A percentile compares a stretch with the other conserved stretches of the same genome.
Conservation (phyloP, 53 echinoderm and acorn worm genomes). For the Holothuria scabra region DNA sequence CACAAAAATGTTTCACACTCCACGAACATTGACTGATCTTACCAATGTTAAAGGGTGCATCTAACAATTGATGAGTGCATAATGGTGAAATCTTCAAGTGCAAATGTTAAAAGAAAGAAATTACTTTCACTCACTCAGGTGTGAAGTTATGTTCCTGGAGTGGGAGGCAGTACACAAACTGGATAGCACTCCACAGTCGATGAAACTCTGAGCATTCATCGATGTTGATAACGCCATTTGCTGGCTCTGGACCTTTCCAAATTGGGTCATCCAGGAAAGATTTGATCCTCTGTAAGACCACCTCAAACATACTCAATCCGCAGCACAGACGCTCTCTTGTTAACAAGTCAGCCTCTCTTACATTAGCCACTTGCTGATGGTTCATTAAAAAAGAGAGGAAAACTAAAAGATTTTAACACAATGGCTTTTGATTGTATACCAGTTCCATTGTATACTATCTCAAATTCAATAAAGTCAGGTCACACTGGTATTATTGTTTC, state of each 20-base stretch:
- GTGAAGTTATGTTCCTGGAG: constrained; percentile 93
- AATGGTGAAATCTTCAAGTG: too few species aligned
- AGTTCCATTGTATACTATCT: too few species aligned
- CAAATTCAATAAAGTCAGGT: too few species aligned
- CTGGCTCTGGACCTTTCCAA: constrained; percentile 85
- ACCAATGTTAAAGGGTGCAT: too few species aligned
- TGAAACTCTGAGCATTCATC: constrained; percentile 99
- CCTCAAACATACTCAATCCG: constrained; percentile 97
- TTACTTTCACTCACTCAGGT: constrained; percentile 76
- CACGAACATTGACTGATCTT: too few species aligned
- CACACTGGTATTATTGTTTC: too few species aligned
- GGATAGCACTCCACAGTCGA: constrained; percentile 99
- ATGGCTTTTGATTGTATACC: too few species aligned
- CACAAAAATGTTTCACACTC: too few species aligned
- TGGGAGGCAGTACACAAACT: constrained; percentile 97
- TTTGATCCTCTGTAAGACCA: constrained; percentile 89
- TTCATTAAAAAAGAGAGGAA: too few species aligned
- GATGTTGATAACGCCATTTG: constrained; percentile 96
- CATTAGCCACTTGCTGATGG: constrained; percentile 80
- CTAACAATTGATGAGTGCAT: too few species aligned
- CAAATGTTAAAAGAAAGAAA: too few species aligned
- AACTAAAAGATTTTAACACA: too few species aligned
- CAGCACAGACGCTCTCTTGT: constrained; percentile 98
- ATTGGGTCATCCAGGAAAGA: constrained; percentile 90
- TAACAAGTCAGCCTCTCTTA: constrained; percentile 88